Percentiles rank a stretch among this genome's conserved stretches.
Conservation (phyloP, 2,888 invertebrate genomes). For the Troides helena region DNA sequence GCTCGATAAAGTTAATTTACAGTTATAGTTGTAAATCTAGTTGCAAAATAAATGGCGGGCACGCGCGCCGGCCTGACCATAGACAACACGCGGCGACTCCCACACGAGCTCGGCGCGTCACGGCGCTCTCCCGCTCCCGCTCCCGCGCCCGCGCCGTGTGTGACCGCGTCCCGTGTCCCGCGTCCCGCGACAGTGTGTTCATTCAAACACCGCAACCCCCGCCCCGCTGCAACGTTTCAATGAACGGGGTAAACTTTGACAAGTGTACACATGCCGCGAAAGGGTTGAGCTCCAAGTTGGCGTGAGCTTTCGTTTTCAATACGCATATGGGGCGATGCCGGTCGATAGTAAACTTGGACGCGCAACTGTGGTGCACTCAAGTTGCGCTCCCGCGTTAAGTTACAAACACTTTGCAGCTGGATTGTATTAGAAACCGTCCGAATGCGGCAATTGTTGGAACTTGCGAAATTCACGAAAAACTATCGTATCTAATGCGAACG, state of each 20-base stretch:
- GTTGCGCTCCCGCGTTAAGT: slow-evolving; percentile 44
- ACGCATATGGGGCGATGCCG: slow-evolving; percentile 65
- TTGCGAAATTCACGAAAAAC: slow-evolving; percentile 57
- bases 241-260: slow-evolving; percentile 71
- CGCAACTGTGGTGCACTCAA: slow-evolving; percentile 48
- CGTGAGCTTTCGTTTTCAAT: slow-evolving; percentile 72
- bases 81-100: slow-evolving; percentile 69
- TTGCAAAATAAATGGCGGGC: slow-evolving; percentile 75
- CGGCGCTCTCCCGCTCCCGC: slow-evolving; percentile 36
- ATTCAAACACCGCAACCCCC: too few species aligned
- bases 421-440: slow-evolving; percentile 34
- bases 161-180: slow-evolving; percentile 46
- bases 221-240: slow-evolving; percentile 55
- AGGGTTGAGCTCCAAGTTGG: slow-evolving; percentile 68
- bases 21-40: slow-evolving; percentile 79
- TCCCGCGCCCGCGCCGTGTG: slow-evolving; percentile 39
- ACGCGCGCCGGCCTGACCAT: slow-evolving; percentile 72
- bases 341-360: slow-evolving; percentile 61
- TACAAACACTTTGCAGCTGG: slow-evolving; percentile 29
- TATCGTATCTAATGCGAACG: slow-evolving; percentile 57
- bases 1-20: slow-evolving; percentile 79
- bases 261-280: slow-evolving; percentile 67
- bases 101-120: slow-evolving; percentile 54
- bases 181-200: slow-evolving; percentile 9
- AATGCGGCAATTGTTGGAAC: slow-evolving; percentile 27